These are phyloP conservation scores for Aproaerema taeniolella DNA, from an alignment of 2,888 invertebrate species.

Conservation along the genomic window DNA sequence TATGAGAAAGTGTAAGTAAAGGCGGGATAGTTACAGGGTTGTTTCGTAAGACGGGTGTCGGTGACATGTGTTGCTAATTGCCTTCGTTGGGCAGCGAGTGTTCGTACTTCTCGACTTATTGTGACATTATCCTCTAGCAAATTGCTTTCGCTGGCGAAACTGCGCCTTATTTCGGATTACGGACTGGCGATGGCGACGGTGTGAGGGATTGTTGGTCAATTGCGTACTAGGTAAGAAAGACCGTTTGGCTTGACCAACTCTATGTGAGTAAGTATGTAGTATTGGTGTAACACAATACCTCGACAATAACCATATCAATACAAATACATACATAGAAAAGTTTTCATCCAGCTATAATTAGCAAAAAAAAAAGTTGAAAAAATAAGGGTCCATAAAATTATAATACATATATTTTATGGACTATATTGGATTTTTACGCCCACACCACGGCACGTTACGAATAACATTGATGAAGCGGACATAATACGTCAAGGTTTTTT, in stretches of 20 bases:
- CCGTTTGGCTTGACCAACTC: not conserved
- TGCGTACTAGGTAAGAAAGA: slow-evolving; percentile 4
- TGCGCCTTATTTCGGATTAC: slow-evolving; percentile 25
- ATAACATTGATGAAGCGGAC: too few relatives aligned
- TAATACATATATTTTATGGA: too few relatives aligned
- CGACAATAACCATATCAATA: too few relatives aligned
- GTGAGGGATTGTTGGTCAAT: slow-evolving; percentile 7
- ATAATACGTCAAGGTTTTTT: too few relatives aligned
- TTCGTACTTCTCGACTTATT: slow-evolving; percentile 19
- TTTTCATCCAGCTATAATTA: too few relatives aligned
- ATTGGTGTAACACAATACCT: too few relatives aligned
- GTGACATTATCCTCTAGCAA: slow-evolving; percentile 30
- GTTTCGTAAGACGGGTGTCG: slow-evolving; percentile 38
- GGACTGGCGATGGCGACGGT: too few relatives aligned
- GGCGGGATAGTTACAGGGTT: slow-evolving; percentile 36
- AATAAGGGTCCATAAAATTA: too few relatives aligned
- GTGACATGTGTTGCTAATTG: slow-evolving; percentile 61
- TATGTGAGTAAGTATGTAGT: not conserved
- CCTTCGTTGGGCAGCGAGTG: slow-evolving; percentile 44
- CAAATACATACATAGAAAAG: too few relatives aligned
- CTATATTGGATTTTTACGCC: too few relatives aligned
- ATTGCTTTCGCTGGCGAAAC: slow-evolving; percentile 33
- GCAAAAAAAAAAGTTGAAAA: too few relatives aligned
- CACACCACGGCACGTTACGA: too few relatives aligned
- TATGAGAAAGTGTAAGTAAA: slow-evolving; percentile 27